Evolutionary conservation across 2,113 vertebrate genomes (phyloP).

Genomic region (Cyphotilapia sp.): DNA sequence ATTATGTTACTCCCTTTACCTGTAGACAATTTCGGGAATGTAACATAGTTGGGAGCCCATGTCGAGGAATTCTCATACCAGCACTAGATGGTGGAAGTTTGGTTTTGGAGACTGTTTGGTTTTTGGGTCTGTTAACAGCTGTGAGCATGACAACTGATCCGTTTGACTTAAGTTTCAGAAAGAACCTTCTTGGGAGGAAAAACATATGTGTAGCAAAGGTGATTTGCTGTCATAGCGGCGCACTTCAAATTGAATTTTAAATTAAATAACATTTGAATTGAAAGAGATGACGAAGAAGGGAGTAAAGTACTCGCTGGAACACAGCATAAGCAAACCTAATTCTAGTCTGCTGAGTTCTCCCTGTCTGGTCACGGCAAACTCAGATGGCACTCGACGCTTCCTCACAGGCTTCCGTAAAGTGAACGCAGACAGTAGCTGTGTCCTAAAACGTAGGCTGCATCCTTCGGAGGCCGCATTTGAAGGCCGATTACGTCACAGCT

Average conservation of each 20-base stretch:
- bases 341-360: neutral
- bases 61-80: neutral
- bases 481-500: neutral
- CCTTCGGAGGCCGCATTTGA: neutral
- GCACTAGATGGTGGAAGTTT: neutral
- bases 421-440: neutral
- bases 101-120: neutral
- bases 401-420: neutral
- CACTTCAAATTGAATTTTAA: neutral
- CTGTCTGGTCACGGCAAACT: neutral
- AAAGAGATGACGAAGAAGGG: neutral
- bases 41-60: neutral
- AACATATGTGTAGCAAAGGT: neutral
- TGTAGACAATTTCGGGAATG: neutral
- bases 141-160: neutral
- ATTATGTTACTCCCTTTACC: neutral
- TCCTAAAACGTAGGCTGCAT: neutral
- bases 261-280: neutral
- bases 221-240: neutral
- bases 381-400: neutral
- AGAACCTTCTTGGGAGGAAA: neutral
- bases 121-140: neutral
- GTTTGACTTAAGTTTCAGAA: neutral
- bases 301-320: neutral
- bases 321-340: neutral